Base-by-base conservation (phyloP, 2,113 vertebrate genomes). In the Gasterosteus nipponicus region DNA sequence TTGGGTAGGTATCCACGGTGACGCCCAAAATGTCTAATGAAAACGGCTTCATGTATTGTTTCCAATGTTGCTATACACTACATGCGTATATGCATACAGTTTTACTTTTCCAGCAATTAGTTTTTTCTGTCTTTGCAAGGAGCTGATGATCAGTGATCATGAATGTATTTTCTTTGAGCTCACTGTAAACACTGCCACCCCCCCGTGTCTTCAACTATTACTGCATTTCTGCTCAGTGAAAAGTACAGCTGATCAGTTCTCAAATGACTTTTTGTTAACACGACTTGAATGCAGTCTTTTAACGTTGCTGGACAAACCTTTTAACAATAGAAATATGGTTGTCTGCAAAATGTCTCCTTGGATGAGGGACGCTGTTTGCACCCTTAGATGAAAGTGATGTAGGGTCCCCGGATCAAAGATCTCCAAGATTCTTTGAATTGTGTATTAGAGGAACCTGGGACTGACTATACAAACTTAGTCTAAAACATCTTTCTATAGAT, bases 1-100 rank as follows among this genome's bases (percentile, higher is more conserved):
- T 1, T 0, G 0, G 83, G 92, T 94, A 85, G 3, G 86, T 89
- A 2, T 41, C 41, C 38, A 33, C 2, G 26, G 39, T 49, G 8
- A 53, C 44, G 29, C 26, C 26, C 0, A 19, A 44, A 41, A 14
- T 39, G 44, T 42, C 38, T 22, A 22, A 26, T 56, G 22, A 39
- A 38, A 54, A 8, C 10, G 2, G 12, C 10, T 59, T 44, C 51
- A 46, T 18, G 14, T 42, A 1, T 31, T 35, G 5, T 41, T 26
- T 51, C n/a, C 2, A 10, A 1, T 53, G 33, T 14, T 58, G 9
- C 16, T 19, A 18, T 10, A 18, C 31, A 19, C 31, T 57, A 57
- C 29, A n/a, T 11, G 11, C 51, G 11, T 22, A 53, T 18, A 2
- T 51, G 19, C 19, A 35, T 35, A 35, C 5, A 35, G 19, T 51